Base-by-base conservation (phyloP, 2,888 invertebrate species). In the Stenodema calcarata region DNA sequence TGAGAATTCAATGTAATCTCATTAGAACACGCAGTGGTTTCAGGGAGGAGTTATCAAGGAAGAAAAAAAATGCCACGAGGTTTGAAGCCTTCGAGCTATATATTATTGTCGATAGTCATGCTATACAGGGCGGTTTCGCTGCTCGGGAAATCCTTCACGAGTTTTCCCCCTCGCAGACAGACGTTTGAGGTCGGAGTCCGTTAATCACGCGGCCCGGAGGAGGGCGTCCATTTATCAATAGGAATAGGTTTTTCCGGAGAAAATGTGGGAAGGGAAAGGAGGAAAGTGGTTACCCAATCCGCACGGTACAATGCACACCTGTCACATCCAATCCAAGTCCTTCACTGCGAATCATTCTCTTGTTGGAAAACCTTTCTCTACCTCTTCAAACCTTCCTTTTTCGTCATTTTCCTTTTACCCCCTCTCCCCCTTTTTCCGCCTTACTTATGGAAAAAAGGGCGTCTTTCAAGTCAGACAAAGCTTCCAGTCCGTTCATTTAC, bases 221-320 rank as follows among this genome's bases (percentile, higher is more conserved):
- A 44, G 44, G 44, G 42, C 84, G n/a, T 84, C 84, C 84, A 84
- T 84, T 84, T 84, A 84, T 84, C 84, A 84, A 84, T 84, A 75
- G 84, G 84, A 84, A 84, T 42, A 54, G 73, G 73, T 70, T 84
- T 84, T 47, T n/a, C 28, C 30, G 54, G 50, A 47, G 44, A 30
- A 50, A 30, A 50, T 41, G 54, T 18, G 75, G 50, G 54, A 28
- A 79, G n/a, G 81, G 47, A 27, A 44, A 27, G n/a, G 30, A 54
- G 54, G 76, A 76, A 83, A 75, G 84, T 84, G 84, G 84, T 84
- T 84, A 84, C 84, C 84, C 84, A 84, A 84, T 84, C 84, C 84
- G 54, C 73, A 84, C 73, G 84, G 84, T 84, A 84, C 84, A 84
- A 84, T 84, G 84, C 84, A 84, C 84, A 84, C 84, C 84, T 84